Conservation (phyloP, 2,797 vertebrate genomes). For the Cephalopachus bancanus region DNA sequence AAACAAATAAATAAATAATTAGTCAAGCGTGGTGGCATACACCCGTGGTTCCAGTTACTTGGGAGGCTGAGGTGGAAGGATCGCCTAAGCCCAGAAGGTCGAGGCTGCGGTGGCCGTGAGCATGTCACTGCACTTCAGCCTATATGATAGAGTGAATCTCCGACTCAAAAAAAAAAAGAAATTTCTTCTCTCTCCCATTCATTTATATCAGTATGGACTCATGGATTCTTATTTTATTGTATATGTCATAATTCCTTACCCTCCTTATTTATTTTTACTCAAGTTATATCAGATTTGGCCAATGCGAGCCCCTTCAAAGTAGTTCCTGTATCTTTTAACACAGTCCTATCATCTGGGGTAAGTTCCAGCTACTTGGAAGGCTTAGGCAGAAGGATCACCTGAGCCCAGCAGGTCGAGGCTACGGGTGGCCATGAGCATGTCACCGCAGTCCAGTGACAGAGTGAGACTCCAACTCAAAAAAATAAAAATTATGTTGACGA, state of each 20-base stretch:
- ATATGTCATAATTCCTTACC: background rate
- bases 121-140: background rate
- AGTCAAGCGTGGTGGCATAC: no score
- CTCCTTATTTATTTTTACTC: slow-evolving; percentile 25
- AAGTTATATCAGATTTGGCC: slow-evolving; percentile 4
- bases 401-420: no score
- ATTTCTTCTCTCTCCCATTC: background rate
- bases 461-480: background rate
- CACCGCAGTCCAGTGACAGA: no score
- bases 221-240: background rate
- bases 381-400: no score
- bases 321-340: background rate
- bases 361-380: no score
- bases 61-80: no score
- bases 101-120: no score
- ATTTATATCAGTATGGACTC: background rate
- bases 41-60: no score
- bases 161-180: no score
- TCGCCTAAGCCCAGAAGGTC: no score
- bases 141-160: background rate
- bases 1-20: background rate
- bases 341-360: background rate
- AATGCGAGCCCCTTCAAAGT: background rate
- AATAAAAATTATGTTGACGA: background rate
- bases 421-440: no score